Conservation (phyloP, 2,888 invertebrate species). For the Pyralis farinalis region DNA sequence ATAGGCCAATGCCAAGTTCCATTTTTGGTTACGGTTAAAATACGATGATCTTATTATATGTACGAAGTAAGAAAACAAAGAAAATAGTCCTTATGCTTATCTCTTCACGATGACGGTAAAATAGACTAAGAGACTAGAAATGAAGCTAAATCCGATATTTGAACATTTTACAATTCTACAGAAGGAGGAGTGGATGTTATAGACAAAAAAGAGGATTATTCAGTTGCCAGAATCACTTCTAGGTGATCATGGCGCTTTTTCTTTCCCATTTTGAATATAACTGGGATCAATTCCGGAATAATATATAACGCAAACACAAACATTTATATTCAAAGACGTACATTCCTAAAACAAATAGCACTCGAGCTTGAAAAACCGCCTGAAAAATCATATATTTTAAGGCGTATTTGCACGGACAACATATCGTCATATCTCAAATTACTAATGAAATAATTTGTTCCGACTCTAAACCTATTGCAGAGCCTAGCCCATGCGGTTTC, state of each 20-base stretch:
- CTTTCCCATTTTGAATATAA: slow-evolving; percentile 22
- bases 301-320: slow-evolving; percentile 7
- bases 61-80: slow-evolving; percentile 25
- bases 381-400: too few relatives aligned
- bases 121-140: slow-evolving; percentile 19
- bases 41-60: slow-evolving; percentile 20
- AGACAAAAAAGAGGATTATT: slow-evolving; percentile 29
- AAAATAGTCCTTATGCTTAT: slow-evolving; percentile 25
- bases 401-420: too few relatives aligned
- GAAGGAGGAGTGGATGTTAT: slow-evolving; percentile 23
- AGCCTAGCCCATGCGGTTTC: not conserved
- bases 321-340: not conserved
- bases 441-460: too few relatives aligned
- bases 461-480: too few relatives aligned
- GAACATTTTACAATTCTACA: not conserved
- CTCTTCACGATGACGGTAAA: slow-evolving; percentile 19
- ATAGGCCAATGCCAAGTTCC: not conserved
- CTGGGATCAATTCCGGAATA: slow-evolving; percentile 21
- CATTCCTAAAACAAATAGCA: not conserved
- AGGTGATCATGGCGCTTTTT: slow-evolving; percentile 30
- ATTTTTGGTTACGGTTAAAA: slow-evolving; percentile 15
- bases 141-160: slow-evolving; percentile 22
- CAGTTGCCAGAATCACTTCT: slow-evolving; percentile 23
- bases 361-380: not conserved
- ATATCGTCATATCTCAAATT: too few relatives aligned